Conservation (phyloP, 2,113 vertebrate species). For the Paratilapia polleni region DNA sequence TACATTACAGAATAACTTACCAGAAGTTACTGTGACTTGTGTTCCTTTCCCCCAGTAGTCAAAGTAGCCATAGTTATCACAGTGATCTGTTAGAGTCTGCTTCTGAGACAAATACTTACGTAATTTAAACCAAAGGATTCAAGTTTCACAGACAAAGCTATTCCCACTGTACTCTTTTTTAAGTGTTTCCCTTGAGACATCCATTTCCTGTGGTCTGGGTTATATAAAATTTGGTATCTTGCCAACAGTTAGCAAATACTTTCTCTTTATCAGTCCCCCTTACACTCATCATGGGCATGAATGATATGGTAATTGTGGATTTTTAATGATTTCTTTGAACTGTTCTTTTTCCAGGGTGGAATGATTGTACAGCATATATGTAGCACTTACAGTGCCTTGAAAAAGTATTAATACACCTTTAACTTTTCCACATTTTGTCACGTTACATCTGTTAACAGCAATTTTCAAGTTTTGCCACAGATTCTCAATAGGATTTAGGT, state of each 20-base stretch:
- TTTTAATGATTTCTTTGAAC: no score
- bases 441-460: no score
- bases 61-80: conserved; percentile 16
- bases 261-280: conserved; percentile 41
- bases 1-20: conserved; percentile 42
- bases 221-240: conserved; percentile 15
- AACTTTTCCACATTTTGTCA: no score
- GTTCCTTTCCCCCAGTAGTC: conserved; percentile 25
- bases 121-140: not conserved
- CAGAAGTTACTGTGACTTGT: conserved; percentile 63
- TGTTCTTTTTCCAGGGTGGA: no score
- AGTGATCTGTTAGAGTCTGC: not conserved
- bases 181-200: conserved; percentile 32
- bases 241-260: conserved; percentile 19
- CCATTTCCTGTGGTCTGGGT: conserved; percentile 38
- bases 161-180: conserved; percentile 5
- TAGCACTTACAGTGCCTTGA: no score
- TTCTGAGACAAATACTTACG: conserved; percentile 40
- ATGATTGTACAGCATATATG: no score
- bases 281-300: no score
- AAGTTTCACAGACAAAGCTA: conserved; percentile 1
- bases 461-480: no score
- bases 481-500: no score
- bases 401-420: no score
- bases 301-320: no score